phyloP scores from a whole-genome alignment of 2,113 vertebrate species.

The Larimichthys crocea region DNA sequence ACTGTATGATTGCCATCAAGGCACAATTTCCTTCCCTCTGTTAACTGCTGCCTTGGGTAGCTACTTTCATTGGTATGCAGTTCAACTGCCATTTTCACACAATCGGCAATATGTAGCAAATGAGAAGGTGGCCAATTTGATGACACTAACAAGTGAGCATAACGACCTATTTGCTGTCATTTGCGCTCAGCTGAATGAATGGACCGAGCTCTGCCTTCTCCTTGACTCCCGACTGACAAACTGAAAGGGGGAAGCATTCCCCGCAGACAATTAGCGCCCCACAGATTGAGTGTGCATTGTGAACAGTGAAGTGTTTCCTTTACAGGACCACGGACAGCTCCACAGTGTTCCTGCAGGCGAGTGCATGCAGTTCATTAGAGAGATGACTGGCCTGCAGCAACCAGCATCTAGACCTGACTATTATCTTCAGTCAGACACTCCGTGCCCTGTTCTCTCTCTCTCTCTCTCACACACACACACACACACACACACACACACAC shows the following conservation, averaged over 20 bases:
- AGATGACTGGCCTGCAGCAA: constrained; percentile 76
- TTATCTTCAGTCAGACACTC: constrained; percentile 40
- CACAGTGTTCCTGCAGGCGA: constrained; percentile 58
- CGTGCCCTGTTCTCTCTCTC: neutral
- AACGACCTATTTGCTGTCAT: constrained; percentile 49
- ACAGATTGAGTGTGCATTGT: constrained; percentile 55
- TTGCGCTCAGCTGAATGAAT: constrained; percentile 55
- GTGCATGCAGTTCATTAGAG: constrained; percentile 77
- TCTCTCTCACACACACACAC: constrained; percentile 3
- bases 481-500: constrained; percentile 21
- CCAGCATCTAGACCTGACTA: constrained; percentile 45
- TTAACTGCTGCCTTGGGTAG: constrained; percentile 33
- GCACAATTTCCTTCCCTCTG: neutral
- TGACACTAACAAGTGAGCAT: constrained; percentile 64
- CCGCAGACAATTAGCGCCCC: constrained; percentile 76
- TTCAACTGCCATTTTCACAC: constrained; percentile 38
- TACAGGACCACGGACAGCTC: constrained; percentile 78
- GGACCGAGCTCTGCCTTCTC: constrained; percentile 67
- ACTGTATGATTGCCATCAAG: neutral
- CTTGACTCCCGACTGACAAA: constrained; percentile 79
- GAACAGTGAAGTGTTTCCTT: constrained; percentile 66
- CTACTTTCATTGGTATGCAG: constrained; percentile 44
- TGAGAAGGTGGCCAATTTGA: constrained; percentile 58
- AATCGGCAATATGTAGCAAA: constrained; percentile 28
- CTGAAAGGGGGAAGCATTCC: constrained; percentile 69